Conservation (phyloP, 2,797 vertebrate species). For the Tragopan temminckii region DNA sequence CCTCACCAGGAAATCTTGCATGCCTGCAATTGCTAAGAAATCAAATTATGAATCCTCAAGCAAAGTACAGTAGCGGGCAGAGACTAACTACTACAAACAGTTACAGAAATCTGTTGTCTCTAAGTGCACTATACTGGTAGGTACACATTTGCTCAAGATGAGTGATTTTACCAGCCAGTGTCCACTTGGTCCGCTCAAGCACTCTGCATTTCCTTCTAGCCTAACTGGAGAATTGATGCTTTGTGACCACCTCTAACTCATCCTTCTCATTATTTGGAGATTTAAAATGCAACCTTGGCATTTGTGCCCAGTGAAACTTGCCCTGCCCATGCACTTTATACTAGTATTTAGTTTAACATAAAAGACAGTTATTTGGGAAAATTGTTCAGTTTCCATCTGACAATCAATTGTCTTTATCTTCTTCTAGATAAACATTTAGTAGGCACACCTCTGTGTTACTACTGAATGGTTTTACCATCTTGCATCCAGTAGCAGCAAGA, state of each 20-base stretch:
- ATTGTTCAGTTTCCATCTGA: not conserved
- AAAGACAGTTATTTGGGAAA: not conserved
- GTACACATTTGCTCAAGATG: not conserved
- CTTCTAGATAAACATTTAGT: not conserved
- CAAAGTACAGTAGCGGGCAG: not conserved
- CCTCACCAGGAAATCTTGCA: not conserved
- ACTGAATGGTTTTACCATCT: not conserved
- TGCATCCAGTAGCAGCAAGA: not conserved
- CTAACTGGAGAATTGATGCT: not conserved
- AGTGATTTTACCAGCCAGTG: not conserved
- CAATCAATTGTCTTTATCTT: not conserved
- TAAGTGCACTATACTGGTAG: not conserved
- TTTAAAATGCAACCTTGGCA: not conserved
- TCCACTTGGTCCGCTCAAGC: not conserved
- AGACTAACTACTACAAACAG: not conserved
- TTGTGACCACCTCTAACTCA: not conserved
- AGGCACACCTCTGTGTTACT: not conserved
- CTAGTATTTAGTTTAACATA: not conserved
- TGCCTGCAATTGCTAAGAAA: not conserved
- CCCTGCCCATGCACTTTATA: not conserved
- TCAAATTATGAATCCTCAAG: constrained; percentile 8
- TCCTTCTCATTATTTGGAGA: not conserved
- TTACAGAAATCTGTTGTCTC: not conserved
- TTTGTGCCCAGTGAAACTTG: not conserved
- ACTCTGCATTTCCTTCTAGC: not conserved